These are phyloP conservation scores for Forbesichthys agassizii DNA, from an alignment of 2,113 vertebrate species.

Conservation along the genomic window DNA sequence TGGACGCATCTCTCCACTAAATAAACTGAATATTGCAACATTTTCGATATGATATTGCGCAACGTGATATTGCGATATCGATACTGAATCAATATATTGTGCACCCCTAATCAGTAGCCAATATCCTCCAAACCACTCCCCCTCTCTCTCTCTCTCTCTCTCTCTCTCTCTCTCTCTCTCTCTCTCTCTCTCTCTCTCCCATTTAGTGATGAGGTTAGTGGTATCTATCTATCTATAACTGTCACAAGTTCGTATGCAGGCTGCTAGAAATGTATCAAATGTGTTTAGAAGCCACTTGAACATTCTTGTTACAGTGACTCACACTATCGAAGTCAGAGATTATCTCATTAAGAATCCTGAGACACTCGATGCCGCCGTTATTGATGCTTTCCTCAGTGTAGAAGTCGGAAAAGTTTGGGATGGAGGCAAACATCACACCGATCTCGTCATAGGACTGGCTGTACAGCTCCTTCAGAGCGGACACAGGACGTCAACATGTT, in stretches of 20 bases:
- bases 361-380: slow-evolving; percentile 92
- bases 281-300: too few species aligned
- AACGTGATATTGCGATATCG: too few species aligned
- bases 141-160: rapidly evolving
- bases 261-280: too few species aligned
- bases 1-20: too few species aligned
- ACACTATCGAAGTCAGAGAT: slow-evolving; percentile 96
- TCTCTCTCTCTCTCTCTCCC: background rate
- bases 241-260: too few species aligned
- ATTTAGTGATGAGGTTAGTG: too few species aligned
- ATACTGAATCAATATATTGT: too few species aligned
- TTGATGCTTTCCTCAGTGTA: slow-evolving; percentile 97
- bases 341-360: slow-evolving; percentile 96
- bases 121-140: too few species aligned
- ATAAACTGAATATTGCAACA: too few species aligned
- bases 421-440: slow-evolving; percentile 96
- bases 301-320: slow-evolving; percentile 51
- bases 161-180: background rate
- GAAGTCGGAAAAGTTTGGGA: slow-evolving; percentile 97
- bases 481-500: background rate
- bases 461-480: slow-evolving; percentile 85
- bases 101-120: too few species aligned
- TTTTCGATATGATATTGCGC: too few species aligned
- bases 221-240: background rate
- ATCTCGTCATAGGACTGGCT: slow-evolving; percentile 93